These are phyloP conservation scores for Sycobia sp. DNA, from an alignment of 1,140 invertebrate species.

Conservation along the genomic window DNA sequence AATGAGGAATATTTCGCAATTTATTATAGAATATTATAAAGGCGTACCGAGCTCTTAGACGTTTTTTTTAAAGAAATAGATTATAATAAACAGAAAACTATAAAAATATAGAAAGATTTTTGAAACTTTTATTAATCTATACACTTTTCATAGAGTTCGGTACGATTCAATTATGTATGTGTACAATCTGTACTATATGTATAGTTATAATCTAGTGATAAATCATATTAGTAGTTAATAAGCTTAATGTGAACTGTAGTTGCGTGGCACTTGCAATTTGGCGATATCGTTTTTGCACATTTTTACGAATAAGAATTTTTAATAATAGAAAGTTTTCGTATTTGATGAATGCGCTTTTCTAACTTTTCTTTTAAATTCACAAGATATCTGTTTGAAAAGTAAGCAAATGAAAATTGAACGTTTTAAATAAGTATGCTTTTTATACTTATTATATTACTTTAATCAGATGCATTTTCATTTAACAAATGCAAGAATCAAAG, in stretches of 20 bases:
- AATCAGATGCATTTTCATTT: too few relatives aligned
- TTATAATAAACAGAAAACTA: background rate
- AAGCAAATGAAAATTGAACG: background rate
- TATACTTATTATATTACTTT: too few relatives aligned
- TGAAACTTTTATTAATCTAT: conserved; percentile 9
- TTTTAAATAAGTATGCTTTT: too few relatives aligned
- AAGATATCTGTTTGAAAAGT: conserved; percentile 8
- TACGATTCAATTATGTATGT: conserved; percentile 21
- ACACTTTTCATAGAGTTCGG: conserved; percentile 7
- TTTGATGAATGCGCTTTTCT: conserved; percentile 16
- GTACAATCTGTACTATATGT: conserved; percentile 32
- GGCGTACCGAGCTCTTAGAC: conserved; percentile 4
- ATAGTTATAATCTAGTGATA: conserved; percentile 34
- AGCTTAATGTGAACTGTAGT: conserved; percentile 41
- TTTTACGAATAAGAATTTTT: conserved; percentile 42
- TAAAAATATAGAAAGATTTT: conserved; percentile 11
- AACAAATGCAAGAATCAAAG: too few relatives aligned
- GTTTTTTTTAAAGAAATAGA: too few relatives aligned
- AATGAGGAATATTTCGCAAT: conserved; percentile 12
- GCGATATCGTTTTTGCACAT: conserved; percentile 50
- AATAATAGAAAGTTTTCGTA: conserved; percentile 21
- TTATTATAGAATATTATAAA: conserved; percentile 8
- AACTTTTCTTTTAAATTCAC: conserved; percentile 11
- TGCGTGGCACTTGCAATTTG: conserved; percentile 40
- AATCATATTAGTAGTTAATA: conserved; percentile 34